Percentiles rank a stretch among this genome's conserved stretches.
Evolutionary conservation across 37 sponge, comb jelly and placozoan species (phyloP).

Genomic region (Agelas oroides): DNA sequence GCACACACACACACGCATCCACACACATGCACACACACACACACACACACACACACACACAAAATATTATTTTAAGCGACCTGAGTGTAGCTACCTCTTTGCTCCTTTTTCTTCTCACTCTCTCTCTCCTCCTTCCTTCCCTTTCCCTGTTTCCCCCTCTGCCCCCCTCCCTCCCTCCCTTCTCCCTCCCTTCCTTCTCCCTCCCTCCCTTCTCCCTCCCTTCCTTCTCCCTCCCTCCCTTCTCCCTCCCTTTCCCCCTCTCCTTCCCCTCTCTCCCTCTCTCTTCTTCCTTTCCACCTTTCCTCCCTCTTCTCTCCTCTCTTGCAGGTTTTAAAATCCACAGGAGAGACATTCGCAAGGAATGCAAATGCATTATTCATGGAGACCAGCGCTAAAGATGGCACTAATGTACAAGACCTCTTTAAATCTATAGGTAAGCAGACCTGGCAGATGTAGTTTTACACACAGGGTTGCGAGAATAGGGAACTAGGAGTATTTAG

Average conservation of each 20-base stretch:
- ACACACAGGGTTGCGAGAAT: too few species aligned
- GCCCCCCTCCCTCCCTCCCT: background rate
- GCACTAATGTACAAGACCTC: conserved; percentile 61
- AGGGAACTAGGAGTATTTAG: too few species aligned
- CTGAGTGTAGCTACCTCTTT: too few species aligned
- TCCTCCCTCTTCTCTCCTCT: background rate
- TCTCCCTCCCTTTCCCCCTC: background rate
- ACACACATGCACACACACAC: too few species aligned
- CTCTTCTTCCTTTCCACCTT: background rate
- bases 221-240: background rate
- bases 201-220: background rate
- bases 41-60: too few species aligned
- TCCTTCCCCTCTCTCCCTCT: background rate
- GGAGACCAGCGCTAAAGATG: conserved; percentile 78
- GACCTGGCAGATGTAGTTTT: too few species aligned
- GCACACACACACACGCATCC: too few species aligned
- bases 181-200: background rate
- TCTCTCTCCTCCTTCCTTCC: background rate
- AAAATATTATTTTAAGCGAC: too few species aligned
- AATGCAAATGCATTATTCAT: conserved; percentile 66
- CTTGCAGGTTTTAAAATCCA: conserved; percentile 63
- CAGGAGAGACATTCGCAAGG: conserved; percentile 71
- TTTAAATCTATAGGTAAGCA: conserved; percentile 68
- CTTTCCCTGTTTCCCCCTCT: conserved; percentile 1
- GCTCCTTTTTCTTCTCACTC: too few species aligned